A percentile compares a stretch with the other conserved stretches of the same genome.
Evolutionary conservation across 2,113 vertebrate genomes (phyloP).

Genomic region (Mormyrus lacerda): DNA sequence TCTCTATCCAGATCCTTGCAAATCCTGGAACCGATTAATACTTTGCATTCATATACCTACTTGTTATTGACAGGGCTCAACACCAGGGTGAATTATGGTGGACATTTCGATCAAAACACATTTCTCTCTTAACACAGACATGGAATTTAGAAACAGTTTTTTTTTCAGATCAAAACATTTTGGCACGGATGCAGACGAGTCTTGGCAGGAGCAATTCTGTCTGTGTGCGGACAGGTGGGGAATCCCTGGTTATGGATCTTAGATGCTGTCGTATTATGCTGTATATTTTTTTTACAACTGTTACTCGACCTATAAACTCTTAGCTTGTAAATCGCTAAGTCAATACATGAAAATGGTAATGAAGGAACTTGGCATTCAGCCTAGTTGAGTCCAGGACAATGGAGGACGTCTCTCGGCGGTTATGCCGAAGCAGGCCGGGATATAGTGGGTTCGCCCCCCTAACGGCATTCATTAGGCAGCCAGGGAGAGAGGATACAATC

Average conservation of each 20-base stretch:
- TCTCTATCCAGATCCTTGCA: background rate
- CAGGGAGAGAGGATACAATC: constrained; percentile 25
- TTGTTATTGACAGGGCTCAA: background rate
- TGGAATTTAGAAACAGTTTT: background rate
- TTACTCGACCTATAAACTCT: background rate
- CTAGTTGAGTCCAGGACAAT: background rate
- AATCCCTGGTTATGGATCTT: background rate
- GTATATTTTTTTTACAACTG: background rate
- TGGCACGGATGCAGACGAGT: background rate
- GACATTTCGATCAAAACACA: background rate
- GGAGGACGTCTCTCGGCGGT: background rate
- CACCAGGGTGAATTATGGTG: background rate
- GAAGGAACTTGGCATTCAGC: background rate
- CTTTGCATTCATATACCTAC: background rate
- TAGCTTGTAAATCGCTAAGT: background rate
- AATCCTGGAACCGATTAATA: background rate
- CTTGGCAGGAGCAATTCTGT: background rate
- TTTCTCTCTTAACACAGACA: background rate
- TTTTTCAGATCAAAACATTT: background rate
- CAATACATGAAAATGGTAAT: background rate
- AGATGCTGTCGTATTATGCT: background rate
- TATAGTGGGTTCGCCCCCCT: background rate
- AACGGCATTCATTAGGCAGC: constrained; percentile 22
- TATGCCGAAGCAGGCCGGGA: background rate
- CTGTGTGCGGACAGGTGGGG: background rate